A percentile compares a stretch with the other conserved stretches of the same genome.
Evolutionary conservation across 1,140 invertebrate species (phyloP).

Genomic region (Sweltsa coloradensis): DNA sequence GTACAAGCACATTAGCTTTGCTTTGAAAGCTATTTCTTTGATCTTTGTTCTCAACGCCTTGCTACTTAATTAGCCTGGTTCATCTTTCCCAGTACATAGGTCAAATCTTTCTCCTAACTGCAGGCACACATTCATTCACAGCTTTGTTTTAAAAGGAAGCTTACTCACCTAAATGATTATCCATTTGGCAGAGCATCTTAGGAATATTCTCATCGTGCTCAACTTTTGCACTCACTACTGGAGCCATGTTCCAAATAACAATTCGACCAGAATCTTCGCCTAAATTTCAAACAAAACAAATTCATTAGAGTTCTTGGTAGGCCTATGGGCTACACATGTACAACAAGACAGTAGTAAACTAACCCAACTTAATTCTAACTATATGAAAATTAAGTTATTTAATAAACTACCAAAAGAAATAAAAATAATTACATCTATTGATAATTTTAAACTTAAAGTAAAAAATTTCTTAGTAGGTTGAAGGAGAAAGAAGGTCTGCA

Average conservation of each 20-base stretch:
- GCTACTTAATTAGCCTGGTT: too few relatives aligned
- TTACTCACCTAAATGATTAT: constrained; percentile 73
- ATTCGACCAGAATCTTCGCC: constrained; percentile 70
- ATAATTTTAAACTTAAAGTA: background rate
- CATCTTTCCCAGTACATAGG: too few relatives aligned
- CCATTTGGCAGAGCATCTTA: constrained; percentile 91
- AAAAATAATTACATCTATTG: background rate
- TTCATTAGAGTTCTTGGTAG: background rate
- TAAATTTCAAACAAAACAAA: constrained; percentile 21
- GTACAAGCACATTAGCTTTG: too few relatives aligned
- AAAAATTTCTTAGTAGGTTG: too few relatives aligned
- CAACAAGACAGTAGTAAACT: constrained; percentile 3
- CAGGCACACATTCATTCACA: too few relatives aligned
- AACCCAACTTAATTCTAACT: constrained; percentile 7
- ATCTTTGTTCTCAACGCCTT: too few relatives aligned
- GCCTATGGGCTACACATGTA: background rate
- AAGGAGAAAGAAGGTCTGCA: too few relatives aligned
- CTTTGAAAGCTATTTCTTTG: too few relatives aligned
- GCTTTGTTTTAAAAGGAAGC: too few relatives aligned
- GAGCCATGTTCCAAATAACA: constrained; percentile 90
- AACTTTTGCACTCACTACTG: constrained; percentile 61
- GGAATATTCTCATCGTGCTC: constrained; percentile 71
- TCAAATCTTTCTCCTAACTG: too few relatives aligned
- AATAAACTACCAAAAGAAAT: background rate
- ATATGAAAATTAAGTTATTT: constrained; percentile 6